A percentile compares a stretch with the other conserved stretches of the same genome.
These are phyloP conservation scores for western clawed frog (Xenopus tropicalis) DNA, from an alignment of 2,113 vertebrate genomes.

Conservation along the genomic window DNA sequence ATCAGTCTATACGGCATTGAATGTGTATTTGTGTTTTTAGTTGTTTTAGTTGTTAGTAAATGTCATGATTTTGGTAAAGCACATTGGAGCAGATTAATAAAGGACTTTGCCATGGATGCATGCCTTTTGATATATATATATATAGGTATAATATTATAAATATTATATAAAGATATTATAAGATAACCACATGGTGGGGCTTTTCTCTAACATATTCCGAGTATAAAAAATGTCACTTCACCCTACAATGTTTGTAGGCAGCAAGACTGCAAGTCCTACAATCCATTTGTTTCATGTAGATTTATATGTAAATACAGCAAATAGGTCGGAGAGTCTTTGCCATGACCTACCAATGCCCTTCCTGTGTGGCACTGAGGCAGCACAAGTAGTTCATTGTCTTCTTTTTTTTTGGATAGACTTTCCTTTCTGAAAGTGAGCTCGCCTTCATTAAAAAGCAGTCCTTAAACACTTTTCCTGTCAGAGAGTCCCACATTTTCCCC, in stretches of 20 bases:
- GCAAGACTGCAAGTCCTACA: neutral
- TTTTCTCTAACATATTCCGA: constrained; percentile 6
- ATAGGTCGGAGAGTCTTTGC: constrained; percentile 17
- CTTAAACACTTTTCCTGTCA: constrained; percentile 30
- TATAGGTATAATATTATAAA: no score
- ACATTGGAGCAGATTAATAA: no score
- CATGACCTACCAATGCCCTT: constrained; percentile 39
- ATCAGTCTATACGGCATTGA: no score
- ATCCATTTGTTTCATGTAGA: neutral
- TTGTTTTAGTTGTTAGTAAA: no score
- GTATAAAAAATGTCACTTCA: neutral
- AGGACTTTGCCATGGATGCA: no score
- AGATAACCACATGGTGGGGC: constrained; percentile 26
- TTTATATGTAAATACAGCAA: constrained; percentile 7
- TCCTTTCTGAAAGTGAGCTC: constrained; percentile 26
- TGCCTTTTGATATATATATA: no score
- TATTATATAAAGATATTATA: no score
- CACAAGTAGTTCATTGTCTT: constrained; percentile 37
- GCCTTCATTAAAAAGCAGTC: constrained; percentile 25
- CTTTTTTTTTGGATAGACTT: constrained; percentile 17
- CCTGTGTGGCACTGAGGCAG: constrained; percentile 25
- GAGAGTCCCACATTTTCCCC: neutral
- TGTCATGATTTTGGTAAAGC: no score
- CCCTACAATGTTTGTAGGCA: neutral
- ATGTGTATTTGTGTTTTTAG: no score